These are phyloP conservation scores for Rhyacophila brunnea DNA, from an alignment of 1,140 invertebrate species.

Conservation along the genomic window DNA sequence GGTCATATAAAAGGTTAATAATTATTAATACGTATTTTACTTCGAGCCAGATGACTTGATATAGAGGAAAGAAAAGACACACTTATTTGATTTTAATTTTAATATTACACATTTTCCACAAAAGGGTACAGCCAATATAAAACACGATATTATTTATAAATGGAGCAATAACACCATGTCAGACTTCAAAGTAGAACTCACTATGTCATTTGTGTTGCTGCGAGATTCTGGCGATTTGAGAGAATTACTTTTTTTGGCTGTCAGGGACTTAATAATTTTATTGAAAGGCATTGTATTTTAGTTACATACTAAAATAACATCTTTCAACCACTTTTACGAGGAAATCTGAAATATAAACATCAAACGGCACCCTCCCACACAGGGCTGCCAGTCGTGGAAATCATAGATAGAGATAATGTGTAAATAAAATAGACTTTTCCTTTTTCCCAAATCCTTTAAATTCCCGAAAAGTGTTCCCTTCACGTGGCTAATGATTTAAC, in stretches of 20 bases:
- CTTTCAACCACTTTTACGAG: slow-evolving; percentile 1
- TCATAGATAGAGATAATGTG: too few relatives aligned
- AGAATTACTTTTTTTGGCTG: not conserved
- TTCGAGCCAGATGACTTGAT: too few relatives aligned
- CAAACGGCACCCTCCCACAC: too few relatives aligned
- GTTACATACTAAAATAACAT: not conserved
- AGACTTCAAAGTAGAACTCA: not conserved
- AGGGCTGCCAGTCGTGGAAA: too few relatives aligned
- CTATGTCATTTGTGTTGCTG: not conserved
- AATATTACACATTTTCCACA: not conserved
- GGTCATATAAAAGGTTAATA: not conserved
- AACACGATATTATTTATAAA: not conserved
- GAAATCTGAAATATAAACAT: too few relatives aligned
- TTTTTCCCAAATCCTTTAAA: too few relatives aligned
- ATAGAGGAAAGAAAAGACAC: too few relatives aligned
- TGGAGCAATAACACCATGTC: not conserved
- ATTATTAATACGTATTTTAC: not conserved
- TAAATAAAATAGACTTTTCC: too few relatives aligned
- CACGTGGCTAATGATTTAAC: too few relatives aligned
- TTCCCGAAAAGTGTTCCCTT: too few relatives aligned
- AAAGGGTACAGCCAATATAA: not conserved
- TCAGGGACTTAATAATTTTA: not conserved
- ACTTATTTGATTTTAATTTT: too few relatives aligned
- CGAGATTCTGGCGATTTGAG: not conserved
- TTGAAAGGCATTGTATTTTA: slow-evolving; percentile 2